Evolutionary conservation across 2,113 vertebrate species (phyloP).

Genomic region (Sturnira hondurensis): DNA sequence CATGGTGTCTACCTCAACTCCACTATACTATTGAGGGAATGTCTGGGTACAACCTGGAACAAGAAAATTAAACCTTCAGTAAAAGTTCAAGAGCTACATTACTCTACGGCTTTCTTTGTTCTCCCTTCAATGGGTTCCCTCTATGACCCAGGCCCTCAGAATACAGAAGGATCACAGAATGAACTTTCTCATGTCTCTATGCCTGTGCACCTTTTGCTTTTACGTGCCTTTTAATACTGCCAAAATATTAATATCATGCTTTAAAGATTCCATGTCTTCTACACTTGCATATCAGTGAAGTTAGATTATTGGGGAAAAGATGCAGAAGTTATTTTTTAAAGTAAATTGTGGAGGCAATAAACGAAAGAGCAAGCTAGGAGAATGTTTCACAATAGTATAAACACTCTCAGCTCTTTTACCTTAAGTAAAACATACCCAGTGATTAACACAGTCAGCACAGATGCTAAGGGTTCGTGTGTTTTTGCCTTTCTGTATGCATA

Average conservation of each 20-base stretch:
- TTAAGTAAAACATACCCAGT: not conserved
- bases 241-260: not conserved
- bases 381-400: not conserved
- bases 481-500: not conserved
- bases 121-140: not conserved
- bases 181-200: not conserved
- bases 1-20: not conserved
- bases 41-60: not conserved
- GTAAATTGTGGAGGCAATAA: not conserved
- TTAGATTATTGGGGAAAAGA: not conserved
- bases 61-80: not conserved
- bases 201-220: not conserved
- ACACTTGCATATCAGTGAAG: not conserved
- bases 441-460: not conserved
- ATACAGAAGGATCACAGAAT: not conserved
- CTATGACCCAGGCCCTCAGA: not conserved
- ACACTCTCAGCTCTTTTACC: not conserved
- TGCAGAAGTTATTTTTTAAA: not conserved
- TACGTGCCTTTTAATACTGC: not conserved
- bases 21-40: not conserved
- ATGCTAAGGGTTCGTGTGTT: not conserved
- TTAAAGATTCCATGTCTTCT: not conserved
- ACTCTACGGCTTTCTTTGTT: not conserved
- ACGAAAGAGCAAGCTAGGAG: not conserved
- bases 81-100: not conserved